A percentile compares a stretch with the other conserved stretches of the same genome.
Conservation (phyloP, 1,140 invertebrate species). For the Pseudachorutes palmiensis region DNA sequence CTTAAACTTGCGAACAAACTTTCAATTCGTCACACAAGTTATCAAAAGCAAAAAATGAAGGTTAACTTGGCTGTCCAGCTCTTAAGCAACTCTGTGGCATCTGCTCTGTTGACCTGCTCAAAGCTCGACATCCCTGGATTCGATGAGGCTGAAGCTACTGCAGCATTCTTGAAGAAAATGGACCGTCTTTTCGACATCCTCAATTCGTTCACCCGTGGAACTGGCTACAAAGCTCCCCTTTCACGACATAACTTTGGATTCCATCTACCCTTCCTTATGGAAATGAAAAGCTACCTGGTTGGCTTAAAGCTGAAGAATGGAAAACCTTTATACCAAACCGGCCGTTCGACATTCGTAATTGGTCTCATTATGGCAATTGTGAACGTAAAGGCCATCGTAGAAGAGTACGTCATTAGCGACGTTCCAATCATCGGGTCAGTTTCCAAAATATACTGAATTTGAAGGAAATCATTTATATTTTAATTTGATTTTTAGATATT, state of each 20-base stretch:
- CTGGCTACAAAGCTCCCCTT: not conserved
- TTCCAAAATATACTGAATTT: not conserved
- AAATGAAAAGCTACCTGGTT: not conserved
- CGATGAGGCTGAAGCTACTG: conserved; percentile 16
- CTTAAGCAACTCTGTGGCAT: conserved; percentile 20
- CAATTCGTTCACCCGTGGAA: not conserved
- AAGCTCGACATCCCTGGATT: conserved; percentile 17
- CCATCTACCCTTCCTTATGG: not conserved
- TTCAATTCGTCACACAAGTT: conserved; percentile 16
- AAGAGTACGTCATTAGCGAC: not conserved
- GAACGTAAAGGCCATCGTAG: not conserved
- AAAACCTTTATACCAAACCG: not conserved
- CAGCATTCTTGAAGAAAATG: conserved; percentile 4
- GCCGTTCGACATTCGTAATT: not conserved
- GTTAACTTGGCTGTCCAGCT: conserved; percentile 22
- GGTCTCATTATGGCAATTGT: not conserved
- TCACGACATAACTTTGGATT: not conserved
- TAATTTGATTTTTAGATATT: not conserved
- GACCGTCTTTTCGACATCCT: conserved; percentile 10
- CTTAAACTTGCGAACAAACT: conserved; percentile 26
- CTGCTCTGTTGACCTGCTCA: conserved; percentile 13
- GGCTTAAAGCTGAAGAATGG: not conserved
- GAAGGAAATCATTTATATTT: not conserved
- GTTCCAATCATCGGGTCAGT: not conserved
- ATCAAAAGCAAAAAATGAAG: conserved; percentile 32